Evolutionary conservation across 2,113 vertebrate species (phyloP), one percentile per base, ranked within the genome.

Genomic region (Elgaria multicarinata): DNA sequence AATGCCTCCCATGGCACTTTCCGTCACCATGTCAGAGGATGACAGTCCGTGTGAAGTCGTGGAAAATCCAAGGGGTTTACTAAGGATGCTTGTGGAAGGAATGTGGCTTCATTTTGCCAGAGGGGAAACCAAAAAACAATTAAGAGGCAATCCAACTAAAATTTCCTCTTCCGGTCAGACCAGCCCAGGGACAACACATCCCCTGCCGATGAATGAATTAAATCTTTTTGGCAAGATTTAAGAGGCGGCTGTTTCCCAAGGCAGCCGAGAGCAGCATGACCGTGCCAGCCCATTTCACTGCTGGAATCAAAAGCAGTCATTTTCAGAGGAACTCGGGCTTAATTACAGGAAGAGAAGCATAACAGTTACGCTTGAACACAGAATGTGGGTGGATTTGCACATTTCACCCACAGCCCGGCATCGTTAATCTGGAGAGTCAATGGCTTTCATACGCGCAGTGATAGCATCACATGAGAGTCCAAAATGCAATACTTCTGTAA

Each of bases 221-320:
- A 76, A 36, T 36, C 3, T 42, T 0, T 90, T 88, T 1, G 85
- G 87, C 88, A 42, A 46, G 28, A 36, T 67, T 24, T 24, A 69
- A 50, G 55, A 78, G 85, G 90, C 46, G 8, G 83, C 55, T 87
- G n/a, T 93, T 87, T 89, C 90, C 64, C 74, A 86, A 46, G 87
- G 94, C 94, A 95, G 91, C 92, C 67, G 92, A 81, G 85, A 90
- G 74, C 84, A 86, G 84, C 28, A 26, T 12, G 89, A 33, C 67
- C 0, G 0, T 0, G 3, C 90, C 88, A 80, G 87, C 28, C 46
- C 0, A 0, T 36, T 0, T 83, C 1, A 87, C 90, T 55, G 80
- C 88, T 84, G 14, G n/a, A 91, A 33, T 84, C 46, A 83, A 66
- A 78, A 0, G 0, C 79, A 8, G 89, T 0, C 0, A 87, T 86